Evolutionary conservation across 2,113 vertebrate species (phyloP).

Genomic region (Strix aluco): DNA sequence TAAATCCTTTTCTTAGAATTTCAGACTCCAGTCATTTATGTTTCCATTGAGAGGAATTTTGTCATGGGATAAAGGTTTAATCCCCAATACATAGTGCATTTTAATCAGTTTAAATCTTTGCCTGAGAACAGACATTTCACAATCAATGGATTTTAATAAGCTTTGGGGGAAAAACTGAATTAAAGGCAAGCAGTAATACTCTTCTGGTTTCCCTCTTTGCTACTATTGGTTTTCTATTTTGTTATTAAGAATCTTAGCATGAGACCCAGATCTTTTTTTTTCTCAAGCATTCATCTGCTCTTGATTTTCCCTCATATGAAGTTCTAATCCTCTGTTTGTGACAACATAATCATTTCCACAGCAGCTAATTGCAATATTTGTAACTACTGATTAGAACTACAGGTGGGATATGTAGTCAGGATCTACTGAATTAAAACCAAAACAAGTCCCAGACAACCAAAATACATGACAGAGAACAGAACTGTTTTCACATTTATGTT

Average conservation of each 20-base stretch:
- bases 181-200: not conserved
- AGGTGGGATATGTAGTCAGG: conserved; percentile 42
- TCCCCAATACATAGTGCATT: conserved; percentile 8
- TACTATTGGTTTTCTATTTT: not conserved
- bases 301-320: conserved; percentile 11
- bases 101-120: conserved; percentile 55
- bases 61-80: conserved; percentile 48
- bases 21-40: conserved; percentile 2
- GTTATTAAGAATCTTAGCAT: conserved; percentile 21
- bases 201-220: not conserved
- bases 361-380: conserved; percentile 61
- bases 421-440: conserved; percentile 35
- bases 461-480: not conserved
- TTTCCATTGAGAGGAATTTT: conserved; percentile 28
- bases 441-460: conserved; percentile 8
- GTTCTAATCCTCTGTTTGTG: conserved; percentile 68
- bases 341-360: conserved; percentile 70
- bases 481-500: not conserved
- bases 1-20: conserved; percentile 49
- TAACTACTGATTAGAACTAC: conserved; percentile 66
- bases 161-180: not conserved
- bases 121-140: conserved; percentile 24
- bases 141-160: conserved; percentile 49
- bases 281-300: conserved; percentile 37
- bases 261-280: conserved; percentile 24